Evolutionary conservation across 2,113 vertebrate species (phyloP), one percentile per base, ranked within the genome.

Genomic region (Phainopepla nitens): DNA sequence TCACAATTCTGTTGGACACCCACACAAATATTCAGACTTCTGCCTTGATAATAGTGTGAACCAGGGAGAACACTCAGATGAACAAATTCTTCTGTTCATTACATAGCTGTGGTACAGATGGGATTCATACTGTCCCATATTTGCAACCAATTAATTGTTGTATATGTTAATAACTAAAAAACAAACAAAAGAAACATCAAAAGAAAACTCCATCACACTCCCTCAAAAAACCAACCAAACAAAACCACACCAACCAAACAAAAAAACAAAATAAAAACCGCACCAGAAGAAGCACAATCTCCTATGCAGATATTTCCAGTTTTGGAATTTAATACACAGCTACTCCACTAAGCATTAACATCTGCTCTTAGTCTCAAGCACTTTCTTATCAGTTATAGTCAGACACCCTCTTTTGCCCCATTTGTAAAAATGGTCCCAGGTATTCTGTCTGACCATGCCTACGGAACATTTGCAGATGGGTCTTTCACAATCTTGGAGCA

Each of bases 321-420:
- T 91, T 61, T 77, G 33, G 19, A 17, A 23, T 66, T 89, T 90
- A 60, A 13, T 44, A 23, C 45, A 36, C 17, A 44, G 73, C 71
- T 87, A 69, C 3, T 80, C 17, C 94, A 15, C 15, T 60, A 39
- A 39, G 23, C 12, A 86, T 90, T 96, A 93, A n/a, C 31, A 10
- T 79, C 80, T 92, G 50, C 87, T 97, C 73, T 97, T 19, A 62
- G 42, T 81, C 80, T 65, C 89, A 96, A 94, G 61, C 60, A 89
- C 91, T 96, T 89, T 94, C 96, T 97, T 91, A 87, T 90, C 90
- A 87, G 57, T 82, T 73, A 47, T 21, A 83, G 47, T 51, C 77
- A 95, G 64, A 79, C 29, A 71, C 11, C 5, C 13, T 75, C 49
- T 80, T 82, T 58, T 66, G 76, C 60, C 66, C 23, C 17, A n/a